Evolutionary conservation across 2,888 invertebrate species (phyloP).

Genomic region (Ormyrus pomaceus): DNA sequence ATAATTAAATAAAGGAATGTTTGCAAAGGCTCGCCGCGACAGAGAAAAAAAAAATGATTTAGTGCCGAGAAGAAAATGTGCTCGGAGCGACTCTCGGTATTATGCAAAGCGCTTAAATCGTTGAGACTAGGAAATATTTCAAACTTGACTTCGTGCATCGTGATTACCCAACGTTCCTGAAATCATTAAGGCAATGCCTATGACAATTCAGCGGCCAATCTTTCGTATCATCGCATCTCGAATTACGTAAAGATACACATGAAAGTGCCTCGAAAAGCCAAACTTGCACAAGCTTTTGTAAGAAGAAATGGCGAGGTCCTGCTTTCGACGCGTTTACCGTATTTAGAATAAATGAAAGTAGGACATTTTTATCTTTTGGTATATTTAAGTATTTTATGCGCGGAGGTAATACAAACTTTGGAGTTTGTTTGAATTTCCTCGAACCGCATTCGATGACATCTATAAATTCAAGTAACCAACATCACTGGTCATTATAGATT

Average conservation of each 20-base stretch:
- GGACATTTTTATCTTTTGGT: too few relatives aligned
- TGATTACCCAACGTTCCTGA: conserved; percentile 66
- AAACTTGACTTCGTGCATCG: conserved; percentile 37
- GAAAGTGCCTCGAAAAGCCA: conserved; percentile 10
- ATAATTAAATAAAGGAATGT: too few relatives aligned
- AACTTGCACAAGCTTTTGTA: conserved; percentile 18
- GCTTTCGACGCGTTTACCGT: too few relatives aligned
- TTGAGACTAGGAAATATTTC: conserved; percentile 36
- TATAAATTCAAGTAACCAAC: too few relatives aligned
- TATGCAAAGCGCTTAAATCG: conserved; percentile 46
- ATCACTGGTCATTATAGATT: too few relatives aligned
- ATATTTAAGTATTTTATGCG: too few relatives aligned
- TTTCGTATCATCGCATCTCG: conserved; percentile 59
- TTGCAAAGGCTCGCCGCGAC: too few relatives aligned
- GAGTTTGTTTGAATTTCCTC: too few relatives aligned
- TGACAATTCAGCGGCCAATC: conserved; percentile 63
- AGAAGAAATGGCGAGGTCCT: not conserved
- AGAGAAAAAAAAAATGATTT: conserved; percentile 19
- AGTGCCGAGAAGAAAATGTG: not conserved
- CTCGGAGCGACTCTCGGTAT: conserved; percentile 7
- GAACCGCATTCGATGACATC: too few relatives aligned
- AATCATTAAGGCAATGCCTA: conserved; percentile 63
- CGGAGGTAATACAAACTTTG: too few relatives aligned
- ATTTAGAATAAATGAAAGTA: too few relatives aligned
- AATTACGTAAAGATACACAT: conserved; percentile 48